These are phyloP conservation scores for Craseonycteris thonglongyai DNA, from an alignment of 2,113 vertebrate species.

Conservation along the genomic window DNA sequence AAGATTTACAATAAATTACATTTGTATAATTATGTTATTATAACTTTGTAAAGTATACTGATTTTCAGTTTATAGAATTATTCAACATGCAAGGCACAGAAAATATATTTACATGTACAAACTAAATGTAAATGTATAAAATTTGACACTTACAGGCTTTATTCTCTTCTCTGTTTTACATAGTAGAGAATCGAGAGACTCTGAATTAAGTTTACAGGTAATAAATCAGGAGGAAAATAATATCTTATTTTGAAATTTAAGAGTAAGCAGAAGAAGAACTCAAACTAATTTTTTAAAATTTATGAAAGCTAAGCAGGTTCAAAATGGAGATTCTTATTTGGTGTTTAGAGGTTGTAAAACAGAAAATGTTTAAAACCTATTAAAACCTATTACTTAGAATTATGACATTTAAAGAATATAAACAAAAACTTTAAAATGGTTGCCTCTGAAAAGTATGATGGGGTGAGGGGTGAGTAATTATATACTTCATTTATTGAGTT, in stretches of 20 bases:
- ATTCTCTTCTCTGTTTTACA: neutral
- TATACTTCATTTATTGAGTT: neutral
- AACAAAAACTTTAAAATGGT: neutral
- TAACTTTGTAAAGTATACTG: neutral
- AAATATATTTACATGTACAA: neutral
- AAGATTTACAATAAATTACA: neutral
- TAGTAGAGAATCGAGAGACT: neutral
- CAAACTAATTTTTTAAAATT: neutral
- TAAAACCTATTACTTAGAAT: neutral
- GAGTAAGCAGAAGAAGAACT: neutral
- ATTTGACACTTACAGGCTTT: neutral
- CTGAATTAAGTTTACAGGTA: neutral
- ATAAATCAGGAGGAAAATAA: neutral
- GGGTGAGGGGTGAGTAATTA: neutral
- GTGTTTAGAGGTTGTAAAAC: neutral
- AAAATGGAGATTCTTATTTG: neutral
- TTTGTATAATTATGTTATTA: neutral
- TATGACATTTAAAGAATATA: neutral
- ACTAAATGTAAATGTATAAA: neutral
- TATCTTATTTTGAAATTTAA: neutral
- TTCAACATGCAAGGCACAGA: neutral
- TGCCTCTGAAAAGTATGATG: neutral
- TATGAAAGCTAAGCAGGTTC: neutral
- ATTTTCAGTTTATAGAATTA: neutral
- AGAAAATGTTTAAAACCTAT: neutral